Evolutionary conservation across 2,113 vertebrate genomes (phyloP).

Genomic region (Corythornis cristatus): DNA sequence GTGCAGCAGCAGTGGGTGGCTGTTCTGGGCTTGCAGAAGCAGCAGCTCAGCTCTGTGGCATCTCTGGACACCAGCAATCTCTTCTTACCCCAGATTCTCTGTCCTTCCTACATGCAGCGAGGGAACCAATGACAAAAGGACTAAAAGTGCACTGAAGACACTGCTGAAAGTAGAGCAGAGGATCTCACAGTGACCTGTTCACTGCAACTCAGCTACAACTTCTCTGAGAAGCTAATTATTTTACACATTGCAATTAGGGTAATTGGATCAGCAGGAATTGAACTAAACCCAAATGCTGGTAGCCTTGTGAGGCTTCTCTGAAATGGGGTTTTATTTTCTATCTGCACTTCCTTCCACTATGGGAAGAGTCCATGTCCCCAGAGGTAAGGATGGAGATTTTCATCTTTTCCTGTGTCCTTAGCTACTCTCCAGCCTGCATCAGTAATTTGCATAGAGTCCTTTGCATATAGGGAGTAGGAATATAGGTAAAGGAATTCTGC

Average conservation of each 20-base stretch:
- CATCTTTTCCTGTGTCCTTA: background rate
- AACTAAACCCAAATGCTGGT: background rate
- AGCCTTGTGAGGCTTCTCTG: slow-evolving; percentile 19
- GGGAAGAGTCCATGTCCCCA: background rate
- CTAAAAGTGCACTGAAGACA: background rate
- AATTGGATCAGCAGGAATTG: slow-evolving; percentile 52
- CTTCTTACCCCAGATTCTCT: background rate
- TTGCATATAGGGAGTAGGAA: background rate
- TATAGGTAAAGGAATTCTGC: background rate
- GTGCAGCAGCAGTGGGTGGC: background rate
- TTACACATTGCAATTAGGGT: slow-evolving; percentile 14
- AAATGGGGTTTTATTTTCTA: background rate
- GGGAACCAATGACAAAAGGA: slow-evolving; percentile 4
- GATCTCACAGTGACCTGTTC: background rate
- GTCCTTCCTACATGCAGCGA: background rate
- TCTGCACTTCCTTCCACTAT: background rate
- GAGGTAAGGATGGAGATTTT: background rate
- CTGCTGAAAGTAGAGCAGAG: slow-evolving; percentile 1
- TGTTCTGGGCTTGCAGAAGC: background rate
- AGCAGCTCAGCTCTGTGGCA: accelerated
- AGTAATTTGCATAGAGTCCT: background rate
- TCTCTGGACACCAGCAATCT: background rate
- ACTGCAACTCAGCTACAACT: background rate
- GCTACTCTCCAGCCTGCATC: background rate
- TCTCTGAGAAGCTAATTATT: slow-evolving; percentile 37